These are phyloP conservation scores for Chrosomus eos DNA, from an alignment of 2,797 vertebrate species.

Conservation along the genomic window DNA sequence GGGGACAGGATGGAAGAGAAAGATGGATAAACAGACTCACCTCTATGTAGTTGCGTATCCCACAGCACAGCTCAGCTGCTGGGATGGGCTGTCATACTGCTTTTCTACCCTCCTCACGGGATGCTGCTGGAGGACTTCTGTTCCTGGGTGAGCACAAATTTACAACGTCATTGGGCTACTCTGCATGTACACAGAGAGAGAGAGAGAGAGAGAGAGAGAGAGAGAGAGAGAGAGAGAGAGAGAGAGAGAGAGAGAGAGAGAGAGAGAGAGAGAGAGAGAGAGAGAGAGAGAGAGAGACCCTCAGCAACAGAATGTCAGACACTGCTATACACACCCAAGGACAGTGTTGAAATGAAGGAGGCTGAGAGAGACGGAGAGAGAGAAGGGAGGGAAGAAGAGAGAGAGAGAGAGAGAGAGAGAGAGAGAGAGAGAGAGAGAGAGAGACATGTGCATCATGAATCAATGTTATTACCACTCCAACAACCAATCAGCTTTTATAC, in stretches of 20 bases:
- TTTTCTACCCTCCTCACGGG: slow-evolving; percentile 21
- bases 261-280: no score
- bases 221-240: no score
- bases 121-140: slow-evolving; percentile 44
- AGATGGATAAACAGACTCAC: slow-evolving; percentile 40
- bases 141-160: slow-evolving; percentile 34
- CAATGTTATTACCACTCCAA: slow-evolving; percentile 47
- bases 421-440: not conserved
- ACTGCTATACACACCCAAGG: slow-evolving; percentile 55
- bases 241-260: no score
- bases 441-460: slow-evolving; percentile 48
- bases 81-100: slow-evolving; percentile 28
- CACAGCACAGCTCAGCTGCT: slow-evolving; percentile 36
- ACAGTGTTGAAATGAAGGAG: slow-evolving; percentile 52
- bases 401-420: slow-evolving; percentile 1
- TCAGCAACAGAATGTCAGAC: slow-evolving; percentile 41
- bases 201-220: no score
- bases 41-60: slow-evolving; percentile 44
- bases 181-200: not conserved
- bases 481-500: slow-evolving; percentile 41
- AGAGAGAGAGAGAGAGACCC: not conserved
- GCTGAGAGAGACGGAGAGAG: slow-evolving; percentile 35
- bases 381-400: not conserved
- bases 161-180: slow-evolving; percentile 33
- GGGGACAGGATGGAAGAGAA: slow-evolving; percentile 2